These are phyloP conservation scores for Celastrina argiolus DNA, from an alignment of 2,888 invertebrate genomes.

Conservation along the genomic window DNA sequence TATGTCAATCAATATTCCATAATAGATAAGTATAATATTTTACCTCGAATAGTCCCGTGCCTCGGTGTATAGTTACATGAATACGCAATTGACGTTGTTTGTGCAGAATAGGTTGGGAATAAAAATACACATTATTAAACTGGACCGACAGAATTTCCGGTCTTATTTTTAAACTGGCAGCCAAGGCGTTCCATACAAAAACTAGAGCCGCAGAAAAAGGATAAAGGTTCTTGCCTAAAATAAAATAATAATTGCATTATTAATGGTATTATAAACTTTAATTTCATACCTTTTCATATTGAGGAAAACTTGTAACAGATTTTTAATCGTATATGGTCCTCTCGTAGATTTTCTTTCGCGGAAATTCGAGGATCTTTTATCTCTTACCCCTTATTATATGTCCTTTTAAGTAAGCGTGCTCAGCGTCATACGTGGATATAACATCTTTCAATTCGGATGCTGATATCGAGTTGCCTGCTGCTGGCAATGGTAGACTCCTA, in stretches of 20 bases:
- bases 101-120: constrained; percentile 75
- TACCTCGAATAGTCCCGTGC: constrained; percentile 79
- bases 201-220: constrained; percentile 87
- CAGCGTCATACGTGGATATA: constrained; percentile 34
- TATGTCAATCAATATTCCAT: neutral
- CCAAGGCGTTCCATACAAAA: constrained; percentile 84
- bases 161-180: constrained; percentile 71
- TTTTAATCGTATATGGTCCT: neutral
- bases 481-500: constrained; percentile 19
- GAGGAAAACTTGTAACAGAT: neutral
- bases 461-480: constrained; percentile 49
- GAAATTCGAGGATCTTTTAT: neutral
- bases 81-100: constrained; percentile 74
- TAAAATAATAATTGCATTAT: neutral
- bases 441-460: neutral
- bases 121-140: constrained; percentile 79
- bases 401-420: constrained; percentile 81
- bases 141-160: constrained; percentile 82
- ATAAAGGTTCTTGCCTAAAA: constrained; percentile 79
- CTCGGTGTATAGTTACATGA: constrained; percentile 78
- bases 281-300: neutral
- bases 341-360: neutral
- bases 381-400: constrained; percentile 85
- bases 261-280: neutral
- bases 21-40: neutral